These are phyloP conservation scores for Virgularia gustaviana DNA, from an alignment of 92 coral and sea anemone species.

Conservation along the genomic window DNA sequence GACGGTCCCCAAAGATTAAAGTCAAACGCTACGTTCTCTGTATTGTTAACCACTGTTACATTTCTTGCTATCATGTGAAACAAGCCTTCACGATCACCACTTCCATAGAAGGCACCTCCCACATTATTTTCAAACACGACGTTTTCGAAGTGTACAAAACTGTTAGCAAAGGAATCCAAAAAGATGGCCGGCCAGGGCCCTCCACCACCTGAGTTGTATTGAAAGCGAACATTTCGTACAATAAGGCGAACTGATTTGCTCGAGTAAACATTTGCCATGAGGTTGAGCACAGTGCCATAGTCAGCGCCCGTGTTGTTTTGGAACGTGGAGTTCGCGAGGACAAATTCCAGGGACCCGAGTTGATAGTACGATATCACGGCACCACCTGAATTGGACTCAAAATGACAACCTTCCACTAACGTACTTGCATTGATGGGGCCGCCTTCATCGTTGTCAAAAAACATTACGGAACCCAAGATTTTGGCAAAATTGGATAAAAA, in stretches of 20 bases:
- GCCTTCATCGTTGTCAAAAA: too few species aligned
- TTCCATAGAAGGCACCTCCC: slow-evolving; percentile 7
- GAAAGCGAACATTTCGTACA: background rate
- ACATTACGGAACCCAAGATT: slow-evolving; percentile 10
- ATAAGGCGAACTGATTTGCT: background rate
- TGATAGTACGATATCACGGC: background rate
- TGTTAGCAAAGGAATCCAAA: background rate
- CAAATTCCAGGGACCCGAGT: background rate
- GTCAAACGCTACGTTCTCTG: background rate
- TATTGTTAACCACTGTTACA: too few species aligned
- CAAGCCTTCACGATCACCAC: background rate
- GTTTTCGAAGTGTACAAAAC: background rate
- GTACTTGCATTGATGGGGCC: background rate
- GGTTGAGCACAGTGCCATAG: background rate
- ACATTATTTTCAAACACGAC: slow-evolving; percentile 16
- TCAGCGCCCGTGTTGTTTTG: background rate
- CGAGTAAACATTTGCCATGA: too few species aligned
- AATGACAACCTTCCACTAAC: slow-evolving; percentile 5
- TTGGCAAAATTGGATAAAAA: slow-evolving; percentile 16
- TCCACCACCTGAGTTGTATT: background rate
- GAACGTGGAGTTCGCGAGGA: background rate
- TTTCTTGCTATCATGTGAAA: background rate
- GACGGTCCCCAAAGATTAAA: background rate
- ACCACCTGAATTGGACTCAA: background rate
- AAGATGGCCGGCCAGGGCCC: slow-evolving; percentile 33